Base-by-base conservation (phyloP, 2,797 vertebrate genomes). In the Scolopax rusticola region DNA sequence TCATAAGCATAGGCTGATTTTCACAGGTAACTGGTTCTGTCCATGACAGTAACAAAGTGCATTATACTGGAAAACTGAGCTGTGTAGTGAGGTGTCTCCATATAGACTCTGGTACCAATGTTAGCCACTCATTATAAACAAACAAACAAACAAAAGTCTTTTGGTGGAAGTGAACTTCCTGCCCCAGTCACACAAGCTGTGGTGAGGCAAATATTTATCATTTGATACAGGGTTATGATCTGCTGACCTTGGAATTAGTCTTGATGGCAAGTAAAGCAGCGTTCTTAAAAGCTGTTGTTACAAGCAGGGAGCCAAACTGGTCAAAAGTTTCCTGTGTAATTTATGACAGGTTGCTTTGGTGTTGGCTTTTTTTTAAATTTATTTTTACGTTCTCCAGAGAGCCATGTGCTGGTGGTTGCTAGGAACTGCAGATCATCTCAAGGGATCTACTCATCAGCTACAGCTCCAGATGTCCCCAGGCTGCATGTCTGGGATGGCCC, bases 151-250 rank as follows among this genome's bases (percentile, higher is more conserved):
- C 23, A 2, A 11, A 75, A 7, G 11, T 57, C 8, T 91, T 85
- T 43, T 47, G 33, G 41, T 81, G 69, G 84, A 96, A 96, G 45
- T 92, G 78, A 73, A 43, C 54, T 96, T 96, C 91, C 95, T 96
- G 89, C n/a, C 48, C 47, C 45, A 40, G 50, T 61, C 57, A 61
- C 79, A 89, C 45, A 91, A 80, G 54, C 57, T 88, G 47, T 86
- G 65, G 57, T 81, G 82, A 86, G 73, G 76, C 50, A 96, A 96
- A 92, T 94, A 90, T 93, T 96, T 95, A 65, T 84, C 24, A 48
- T 95, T 84, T 92, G 91, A 95, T 94, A 96, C 93, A 63, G 56
- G 86, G 88, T 94, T 94, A 68, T 84, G 95, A 94, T 95, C 92
- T 96, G 63, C 86, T 94, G 93, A 96, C 92, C 95, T 93, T 94